Conservation (phyloP, 2,797 vertebrate species). For the Melanotaenia pygmaea region DNA sequence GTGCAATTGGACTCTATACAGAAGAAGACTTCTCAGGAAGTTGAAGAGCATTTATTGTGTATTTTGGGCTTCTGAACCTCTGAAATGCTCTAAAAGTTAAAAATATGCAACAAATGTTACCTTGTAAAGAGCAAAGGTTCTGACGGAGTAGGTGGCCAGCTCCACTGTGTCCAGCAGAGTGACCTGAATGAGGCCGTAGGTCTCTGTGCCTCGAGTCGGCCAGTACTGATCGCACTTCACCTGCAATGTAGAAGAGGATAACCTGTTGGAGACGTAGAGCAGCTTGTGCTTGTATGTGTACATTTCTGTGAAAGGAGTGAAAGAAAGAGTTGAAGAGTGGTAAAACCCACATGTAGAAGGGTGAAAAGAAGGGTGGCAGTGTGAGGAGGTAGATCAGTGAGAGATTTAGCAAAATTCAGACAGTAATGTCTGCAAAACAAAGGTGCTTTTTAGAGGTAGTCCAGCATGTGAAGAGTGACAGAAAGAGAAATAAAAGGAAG, state of each 20-base stretch:
- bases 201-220: slow-evolving; percentile 97
- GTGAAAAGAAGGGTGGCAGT: slow-evolving; percentile 7
- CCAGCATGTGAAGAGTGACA: slow-evolving; percentile 45
- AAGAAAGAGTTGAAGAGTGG: slow-evolving; percentile 26
- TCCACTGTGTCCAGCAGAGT: slow-evolving; percentile 96
- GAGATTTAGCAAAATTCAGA: slow-evolving; percentile 38
- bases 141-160: slow-evolving; percentile 95
- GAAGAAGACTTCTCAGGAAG: too few species aligned
- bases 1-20: too few species aligned
- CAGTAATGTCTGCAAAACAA: slow-evolving; percentile 39
- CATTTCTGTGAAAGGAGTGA: slow-evolving; percentile 32
- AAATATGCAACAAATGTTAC: slow-evolving; percentile 71
- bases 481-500: slow-evolving; percentile 14
- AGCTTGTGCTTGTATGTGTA: slow-evolving; percentile 4
- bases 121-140: slow-evolving; percentile 98
- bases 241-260: slow-evolving; percentile 70
- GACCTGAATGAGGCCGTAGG: slow-evolving; percentile 95
- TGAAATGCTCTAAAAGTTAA: background rate
- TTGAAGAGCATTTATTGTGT: background rate
- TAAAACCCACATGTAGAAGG: slow-evolving; percentile 32
- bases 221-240: slow-evolving; percentile 99
- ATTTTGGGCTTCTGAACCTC: too few species aligned
- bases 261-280: slow-evolving; percentile 34
- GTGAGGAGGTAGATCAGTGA: slow-evolving; percentile 54
- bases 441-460: slow-evolving; percentile 33